Base-by-base conservation (phyloP, 1,140 invertebrate species). In the Orchestia grillus region DNA sequence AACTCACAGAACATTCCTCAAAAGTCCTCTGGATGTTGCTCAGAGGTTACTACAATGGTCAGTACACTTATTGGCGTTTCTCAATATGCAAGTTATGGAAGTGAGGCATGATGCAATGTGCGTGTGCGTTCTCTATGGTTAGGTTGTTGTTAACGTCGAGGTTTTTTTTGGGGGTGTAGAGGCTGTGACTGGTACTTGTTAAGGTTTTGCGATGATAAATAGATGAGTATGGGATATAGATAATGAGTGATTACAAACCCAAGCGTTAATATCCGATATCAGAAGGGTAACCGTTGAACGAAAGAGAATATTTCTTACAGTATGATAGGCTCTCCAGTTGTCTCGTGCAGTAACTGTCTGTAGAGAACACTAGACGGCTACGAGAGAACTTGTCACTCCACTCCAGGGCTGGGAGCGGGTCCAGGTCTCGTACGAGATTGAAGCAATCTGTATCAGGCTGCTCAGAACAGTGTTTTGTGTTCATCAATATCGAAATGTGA, bases 1-100 rank as follows among this genome's bases (percentile, higher is more conserved):
- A n/a, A 99, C 99, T 23, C 99, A 99, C 97, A 98, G 99, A 97
- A 99, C 99, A 15, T 99, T 99, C 97, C 98, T 99, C 96, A 98
- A 98, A 53, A 98, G 98, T 97, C 98, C 99, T 6, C 97, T 98
- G 53, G 98, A 98, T 96, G 98, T 99, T 77, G 98, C 99, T 40
- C 98, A 98, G 97, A 98, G 99, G 97, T 97, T 99, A 92, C 97
- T 99, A 95, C 98, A 98, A 96, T 99, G 99, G 99, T 98, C 98
- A 97, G 97, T 44, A 4, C n/a, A n/a, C 43, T 41, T 28, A 0
- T 45, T 28, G 28, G 15, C 28, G 44, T 11, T 96, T 40, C 44
- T 96, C 62, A n/a, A 95, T 53, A 96, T 15, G 87, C 36, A n/a
- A n/a, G 87, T n/a, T n/a, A 28, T 4, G 28, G 42, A 43, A 91